phyloP scores from a whole-genome alignment of 2,888 invertebrate species.

The Phalera bucephala region DNA sequence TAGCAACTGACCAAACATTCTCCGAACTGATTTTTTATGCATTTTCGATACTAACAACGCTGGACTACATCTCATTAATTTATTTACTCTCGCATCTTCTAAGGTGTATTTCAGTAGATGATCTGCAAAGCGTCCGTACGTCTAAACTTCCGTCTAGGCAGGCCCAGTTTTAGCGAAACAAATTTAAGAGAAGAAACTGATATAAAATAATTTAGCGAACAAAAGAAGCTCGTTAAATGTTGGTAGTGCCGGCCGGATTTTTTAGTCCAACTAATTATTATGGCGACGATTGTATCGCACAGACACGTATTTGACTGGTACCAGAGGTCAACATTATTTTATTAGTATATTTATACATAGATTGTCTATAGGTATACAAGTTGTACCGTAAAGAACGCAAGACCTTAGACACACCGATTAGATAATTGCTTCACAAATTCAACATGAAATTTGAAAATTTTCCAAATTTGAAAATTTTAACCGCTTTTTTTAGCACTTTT shows the following conservation, averaged over 20 bases:
- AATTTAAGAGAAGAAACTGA: conserved; percentile 4
- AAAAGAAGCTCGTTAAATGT: conserved; percentile 1
- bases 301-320: background rate
- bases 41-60: conserved; percentile 12
- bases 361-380: too few species aligned
- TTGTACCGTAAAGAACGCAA: too few species aligned
- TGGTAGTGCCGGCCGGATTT: background rate
- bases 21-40: conserved; percentile 6
- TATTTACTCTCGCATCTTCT: conserved; percentile 7
- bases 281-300: background rate
- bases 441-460: too few species aligned
- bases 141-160: conserved; percentile 30
- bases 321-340: too few species aligned
- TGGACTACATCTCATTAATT: conserved; percentile 12
- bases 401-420: too few species aligned
- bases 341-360: too few species aligned
- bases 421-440: too few species aligned
- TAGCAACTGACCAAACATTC: background rate
- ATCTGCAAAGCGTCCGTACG: conserved; percentile 25
- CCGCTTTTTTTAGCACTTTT: too few species aligned
- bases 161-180: conserved; percentile 18
- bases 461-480: too few species aligned
- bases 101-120: conserved; percentile 17
- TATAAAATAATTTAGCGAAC: conserved; percentile 1
- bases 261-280: conserved; percentile 1